A percentile compares a stretch with the other conserved stretches of the same genome.
Evolutionary conservation across 1,140 invertebrate species (phyloP).

Genomic region (Ceratosolen solmsi): DNA sequence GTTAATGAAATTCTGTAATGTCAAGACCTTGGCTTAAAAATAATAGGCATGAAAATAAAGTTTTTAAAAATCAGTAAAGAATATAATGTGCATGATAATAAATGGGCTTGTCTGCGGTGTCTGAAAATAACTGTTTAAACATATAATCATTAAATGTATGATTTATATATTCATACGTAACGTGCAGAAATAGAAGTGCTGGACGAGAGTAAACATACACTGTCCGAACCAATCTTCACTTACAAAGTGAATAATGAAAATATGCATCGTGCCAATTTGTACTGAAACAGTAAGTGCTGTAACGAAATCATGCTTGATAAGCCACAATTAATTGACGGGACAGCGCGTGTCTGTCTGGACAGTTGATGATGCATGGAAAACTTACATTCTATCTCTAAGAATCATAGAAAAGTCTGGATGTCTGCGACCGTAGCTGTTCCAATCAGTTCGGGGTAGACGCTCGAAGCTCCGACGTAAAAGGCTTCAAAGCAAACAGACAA

Average conservation of each 20-base stretch:
- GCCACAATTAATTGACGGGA: neutral
- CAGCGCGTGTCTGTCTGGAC: constrained; percentile 13
- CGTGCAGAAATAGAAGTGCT: neutral
- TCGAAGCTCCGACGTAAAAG: constrained; percentile 59
- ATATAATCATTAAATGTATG: neutral
- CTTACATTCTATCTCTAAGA: constrained; percentile 71
- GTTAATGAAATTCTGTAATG: no score
- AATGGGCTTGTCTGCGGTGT: neutral
- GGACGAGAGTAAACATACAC: neutral
- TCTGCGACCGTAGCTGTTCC: constrained; percentile 66
- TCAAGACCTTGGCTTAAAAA: no score
- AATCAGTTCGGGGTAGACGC: constrained; percentile 59
- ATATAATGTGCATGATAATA: neutral
- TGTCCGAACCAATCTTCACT: neutral
- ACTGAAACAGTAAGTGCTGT: neutral
- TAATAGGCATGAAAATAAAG: no score
- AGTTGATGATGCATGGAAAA: constrained; percentile 44
- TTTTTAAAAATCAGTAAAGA: no score
- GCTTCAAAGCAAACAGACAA: constrained; percentile 43
- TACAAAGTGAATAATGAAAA: neutral
- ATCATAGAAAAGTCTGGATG: constrained; percentile 70
- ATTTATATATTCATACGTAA: neutral
- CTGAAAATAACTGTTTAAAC: neutral
- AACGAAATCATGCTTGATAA: neutral
- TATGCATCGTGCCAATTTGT: neutral